Conservation (phyloP, 2,113 vertebrate species). For the rat (Rattus norvegicus) region GRCr8 NC_086029.1:73781001-73781500, state of each 20-base stretch:
- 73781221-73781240: constrained; percentile 21
- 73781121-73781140: neutral
- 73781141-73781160: constrained; percentile 34
- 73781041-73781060: constrained; percentile 54
- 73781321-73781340: neutral
- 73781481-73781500: neutral
- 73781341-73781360: neutral
- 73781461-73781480: neutral
- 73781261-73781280: neutral
- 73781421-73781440: neutral
- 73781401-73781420: neutral
- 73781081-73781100: constrained; percentile 52
- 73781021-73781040: constrained; percentile 72
- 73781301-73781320: neutral
- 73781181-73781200: neutral
- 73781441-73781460: neutral
- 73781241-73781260: neutral
- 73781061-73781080: constrained; percentile 47
- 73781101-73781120: constrained; percentile 54
- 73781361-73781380: neutral
- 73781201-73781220: constrained; percentile 1
- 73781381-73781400: neutral
- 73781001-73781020: constrained; percentile 70
- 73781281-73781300: neutral
- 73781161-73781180: neutral